Conservation (phyloP, 2,113 vertebrate species). For the Ardeotis arabs region DNA sequence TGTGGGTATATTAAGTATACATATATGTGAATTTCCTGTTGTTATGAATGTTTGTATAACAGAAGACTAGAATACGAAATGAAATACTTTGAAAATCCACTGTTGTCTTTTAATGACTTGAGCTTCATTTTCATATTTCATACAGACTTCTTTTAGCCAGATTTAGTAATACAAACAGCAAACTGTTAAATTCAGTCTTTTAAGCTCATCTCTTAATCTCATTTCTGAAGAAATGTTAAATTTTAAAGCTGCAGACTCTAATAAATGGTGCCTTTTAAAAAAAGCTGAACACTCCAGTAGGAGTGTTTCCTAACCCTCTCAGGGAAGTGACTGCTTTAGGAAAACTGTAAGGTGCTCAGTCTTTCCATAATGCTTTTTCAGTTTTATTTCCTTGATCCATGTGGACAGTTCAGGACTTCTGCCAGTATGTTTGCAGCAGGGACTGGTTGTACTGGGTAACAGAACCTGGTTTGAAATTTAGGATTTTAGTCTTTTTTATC, state of each 20-base stretch:
- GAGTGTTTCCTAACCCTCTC: background rate
- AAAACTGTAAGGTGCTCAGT: background rate
- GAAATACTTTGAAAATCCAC: background rate
- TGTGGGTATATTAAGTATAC: background rate
- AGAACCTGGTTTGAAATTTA: background rate
- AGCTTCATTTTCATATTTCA: background rate
- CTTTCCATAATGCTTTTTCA: background rate
- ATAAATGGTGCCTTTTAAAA: background rate
- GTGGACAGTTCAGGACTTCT: background rate
- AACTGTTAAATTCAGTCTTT: background rate
- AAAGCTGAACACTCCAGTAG: background rate
- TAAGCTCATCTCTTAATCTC: background rate
- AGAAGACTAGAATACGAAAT: background rate
- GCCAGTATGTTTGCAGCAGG: background rate
- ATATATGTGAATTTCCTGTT: background rate
- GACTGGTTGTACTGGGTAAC: background rate
- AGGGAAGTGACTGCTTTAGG: background rate
- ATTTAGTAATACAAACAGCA: background rate
- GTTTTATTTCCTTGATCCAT: background rate
- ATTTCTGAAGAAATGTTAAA: background rate
- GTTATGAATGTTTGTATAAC: background rate
- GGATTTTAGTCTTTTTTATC: background rate
- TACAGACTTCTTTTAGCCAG: background rate
- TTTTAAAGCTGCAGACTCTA: background rate
- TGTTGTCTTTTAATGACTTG: background rate